Evolutionary conservation across 2,888 invertebrate genomes (phyloP).

Genomic region (Brachyptera putata): DNA sequence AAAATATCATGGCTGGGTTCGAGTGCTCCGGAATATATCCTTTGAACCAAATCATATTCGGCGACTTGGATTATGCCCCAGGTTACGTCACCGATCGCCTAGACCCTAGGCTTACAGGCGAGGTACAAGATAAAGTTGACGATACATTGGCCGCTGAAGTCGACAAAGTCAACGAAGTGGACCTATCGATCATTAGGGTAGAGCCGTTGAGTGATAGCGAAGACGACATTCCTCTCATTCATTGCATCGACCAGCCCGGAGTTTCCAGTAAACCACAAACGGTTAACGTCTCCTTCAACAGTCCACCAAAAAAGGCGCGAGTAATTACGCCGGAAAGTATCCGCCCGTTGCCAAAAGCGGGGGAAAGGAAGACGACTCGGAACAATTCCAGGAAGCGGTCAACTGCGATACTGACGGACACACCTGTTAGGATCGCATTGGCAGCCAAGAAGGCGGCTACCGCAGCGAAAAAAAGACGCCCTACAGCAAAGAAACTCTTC

Average conservation of each 20-base stretch:
- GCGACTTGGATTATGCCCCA: background rate
- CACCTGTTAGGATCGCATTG: slow-evolving; percentile 22
- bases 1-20: slow-evolving; percentile 36
- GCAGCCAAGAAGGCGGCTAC: background rate
- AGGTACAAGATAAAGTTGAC: too few relatives aligned
- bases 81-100: too few relatives aligned
- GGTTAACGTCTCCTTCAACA: too few relatives aligned
- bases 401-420: slow-evolving; percentile 11
- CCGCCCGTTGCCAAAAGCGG: background rate
- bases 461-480: background rate
- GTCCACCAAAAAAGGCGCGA: background rate
- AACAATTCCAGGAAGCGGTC: background rate
- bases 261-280: too few relatives aligned
- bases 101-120: too few relatives aligned
- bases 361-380: background rate
- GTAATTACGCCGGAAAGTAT: background rate
- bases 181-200: too few relatives aligned
- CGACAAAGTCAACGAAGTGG: too few relatives aligned
- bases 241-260: too few relatives aligned
- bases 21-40: slow-evolving; percentile 34
- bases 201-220: too few relatives aligned
- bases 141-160: too few relatives aligned
- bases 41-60: slow-evolving; percentile 21
- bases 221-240: too few relatives aligned
- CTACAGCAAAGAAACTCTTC: too few relatives aligned